Base-by-base conservation (phyloP, 2,113 vertebrate species). In the Cephalopterus ornatus region DNA sequence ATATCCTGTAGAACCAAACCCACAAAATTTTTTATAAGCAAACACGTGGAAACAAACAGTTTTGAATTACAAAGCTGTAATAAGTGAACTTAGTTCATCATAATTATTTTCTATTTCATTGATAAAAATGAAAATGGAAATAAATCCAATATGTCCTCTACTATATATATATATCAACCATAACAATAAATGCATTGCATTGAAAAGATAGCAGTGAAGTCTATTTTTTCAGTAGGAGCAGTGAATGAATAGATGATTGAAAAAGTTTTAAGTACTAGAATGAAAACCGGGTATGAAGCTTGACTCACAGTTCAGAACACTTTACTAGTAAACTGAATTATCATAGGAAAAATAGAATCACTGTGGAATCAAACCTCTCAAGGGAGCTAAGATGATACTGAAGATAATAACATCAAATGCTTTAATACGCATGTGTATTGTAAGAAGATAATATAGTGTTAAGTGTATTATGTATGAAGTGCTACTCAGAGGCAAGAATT, bases 281-380 rank as follows among this genome's bases (percentile, higher is more conserved):
- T 17, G 27, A 79, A 92, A 63, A 50, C 7, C 35, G 17, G 6
- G 4, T 58, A 52, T 66, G 77, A 87, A 84, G 59, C 55, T 30
- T 85, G n/a, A 37, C 46, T 81, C 30, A 63, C 7, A 75, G 47
- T 75, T 88, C 62, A 79, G 37, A 90, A 76, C 20, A 68, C 8
- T 84, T 75, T 52, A 85, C 93, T 66, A 80, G 19, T 77, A 91
- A 86, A 91, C 14, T 66, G 46, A 93, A 89, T 85, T 86, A 85
- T n/a, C 52, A 47, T 24, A 65, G 24, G 70, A 72, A 89, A 92
- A 91, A 39, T 4, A 65, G 39, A 58, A 76, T 79, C 68, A 88
- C 5, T 1, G 3, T 37, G 8, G 55, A 91, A 89, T 83, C 46
- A 76, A 58, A 52, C 13, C 12, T 77, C 53, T 62, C 14, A 46